Conservation (phyloP, 2,113 vertebrate species). For the Hirundichthys speculiger region DNA sequence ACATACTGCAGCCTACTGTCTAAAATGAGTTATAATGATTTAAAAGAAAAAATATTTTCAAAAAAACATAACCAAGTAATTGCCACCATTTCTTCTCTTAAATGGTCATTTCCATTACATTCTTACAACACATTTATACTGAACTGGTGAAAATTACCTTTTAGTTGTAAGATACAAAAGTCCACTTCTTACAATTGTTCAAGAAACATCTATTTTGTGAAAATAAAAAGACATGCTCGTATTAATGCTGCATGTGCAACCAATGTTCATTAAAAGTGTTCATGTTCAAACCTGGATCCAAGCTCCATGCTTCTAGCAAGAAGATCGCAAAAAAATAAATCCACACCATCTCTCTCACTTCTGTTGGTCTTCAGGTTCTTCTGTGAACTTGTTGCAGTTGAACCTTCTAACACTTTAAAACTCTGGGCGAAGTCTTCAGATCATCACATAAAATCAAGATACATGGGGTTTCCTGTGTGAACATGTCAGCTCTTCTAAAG, state of each 20-base stretch:
- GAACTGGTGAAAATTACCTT: no score
- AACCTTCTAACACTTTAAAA: neutral
- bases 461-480: neutral
- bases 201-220: no score
- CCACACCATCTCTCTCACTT: constrained; percentile 33
- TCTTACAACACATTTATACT: no score
- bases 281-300: constrained; percentile 59
- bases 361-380: constrained; percentile 8
- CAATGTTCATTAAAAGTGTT: neutral
- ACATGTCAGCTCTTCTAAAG: neutral
- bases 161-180: no score
- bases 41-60: neutral
- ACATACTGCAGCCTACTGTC: constrained; percentile 16
- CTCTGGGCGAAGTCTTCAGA: neutral
- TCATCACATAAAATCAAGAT: neutral
- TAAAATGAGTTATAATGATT: constrained; percentile 10
- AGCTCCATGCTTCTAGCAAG: constrained; percentile 30
- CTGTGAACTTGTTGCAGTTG: constrained; percentile 11
- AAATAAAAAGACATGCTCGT: no score
- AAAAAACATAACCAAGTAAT: neutral
- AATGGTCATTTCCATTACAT: neutral
- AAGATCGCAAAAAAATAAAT: constrained; percentile 20
- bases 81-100: neutral
- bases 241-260: no score
- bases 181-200: no score